phyloP scores from a whole-genome alignment of 2,797 vertebrate species.

The Phataginus tricuspis region DNA sequence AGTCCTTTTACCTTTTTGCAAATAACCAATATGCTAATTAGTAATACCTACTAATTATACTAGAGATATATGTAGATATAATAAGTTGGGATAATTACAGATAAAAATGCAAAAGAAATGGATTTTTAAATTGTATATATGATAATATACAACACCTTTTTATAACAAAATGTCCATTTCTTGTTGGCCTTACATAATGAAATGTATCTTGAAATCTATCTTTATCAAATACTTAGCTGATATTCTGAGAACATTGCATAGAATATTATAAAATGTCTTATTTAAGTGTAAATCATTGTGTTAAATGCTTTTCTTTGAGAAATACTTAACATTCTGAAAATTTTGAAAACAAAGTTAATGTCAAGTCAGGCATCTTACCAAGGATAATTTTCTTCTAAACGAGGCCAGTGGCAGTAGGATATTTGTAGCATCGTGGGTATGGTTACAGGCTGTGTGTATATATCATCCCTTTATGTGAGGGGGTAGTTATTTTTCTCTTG shows the following conservation, averaged over 20 bases:
- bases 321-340: constrained; percentile 38
- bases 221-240: constrained; percentile 14
- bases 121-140: not conserved
- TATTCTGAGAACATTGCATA: constrained; percentile 6
- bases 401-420: not conserved
- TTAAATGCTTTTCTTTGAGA: constrained; percentile 50
- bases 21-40: not conserved
- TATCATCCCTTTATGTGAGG: not conserved
- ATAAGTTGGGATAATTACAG: not conserved
- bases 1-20: constrained; percentile 52
- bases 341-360: not conserved
- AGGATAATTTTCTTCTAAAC: not conserved
- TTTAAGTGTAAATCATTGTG: not conserved
- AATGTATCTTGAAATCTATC: constrained; percentile 12
- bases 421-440: not conserved
- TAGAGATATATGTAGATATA: not conserved
- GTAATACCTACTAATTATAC: not conserved
- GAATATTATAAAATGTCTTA: not conserved
- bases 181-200: constrained; percentile 50
- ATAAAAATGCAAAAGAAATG: constrained; percentile 42
- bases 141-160: not conserved
- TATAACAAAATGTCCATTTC: not conserved
- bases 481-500: not conserved
- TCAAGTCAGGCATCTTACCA: not conserved
- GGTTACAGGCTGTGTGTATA: not conserved